Evolutionary conservation across 2,888 invertebrate species (phyloP), one percentile per base, ranked within the genome.

Genomic region (Cancer borealis): DNA sequence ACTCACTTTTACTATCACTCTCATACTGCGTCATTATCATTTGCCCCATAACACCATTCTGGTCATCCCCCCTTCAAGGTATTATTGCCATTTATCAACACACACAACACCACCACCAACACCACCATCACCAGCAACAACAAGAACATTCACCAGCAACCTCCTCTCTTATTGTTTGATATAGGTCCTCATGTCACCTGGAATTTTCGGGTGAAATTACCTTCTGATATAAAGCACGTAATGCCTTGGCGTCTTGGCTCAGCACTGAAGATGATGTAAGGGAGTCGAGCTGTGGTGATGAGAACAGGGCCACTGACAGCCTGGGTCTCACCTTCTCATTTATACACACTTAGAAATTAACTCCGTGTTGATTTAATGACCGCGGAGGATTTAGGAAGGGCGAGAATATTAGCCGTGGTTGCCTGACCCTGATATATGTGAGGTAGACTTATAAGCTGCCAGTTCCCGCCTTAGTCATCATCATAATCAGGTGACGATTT

Each of bases 261-360:
- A n/a, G 66, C 54, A 14, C 8, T 17, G 84, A 30, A 84, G 84
- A 84, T 84, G 39, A 84, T 39, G 12, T 84, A 84, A 84, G 2
- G 79, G 30, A 26, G 21, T 5, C 21, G n/a, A n/a, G n/a, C n/a
- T n/a, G 30, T 79, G 84, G n/a, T 84, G 84, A 30, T 84, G 84
- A 30, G 39, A 84, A 39, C 84, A 14, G 12, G 5, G 84, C 84
- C 84, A 84, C 84, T 39, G 39, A 39, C 84, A 84, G 30, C 84
- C 39, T 10, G 12, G 84, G 39, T 84, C 39, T 26, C 39, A 30
- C 84, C 84, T 84, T 84, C 84, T 30, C 84, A 39, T 84, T 39
- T 39, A 73, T 73, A 84, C 84, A 84, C 84, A 84, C 84, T 84
- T 84, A 84, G 39, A 84, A 84, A 84, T 84, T 84, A 84, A 84